phyloP scores from a whole-genome alignment of 2,888 invertebrate species.

The Epinotia demarniana region DNA sequence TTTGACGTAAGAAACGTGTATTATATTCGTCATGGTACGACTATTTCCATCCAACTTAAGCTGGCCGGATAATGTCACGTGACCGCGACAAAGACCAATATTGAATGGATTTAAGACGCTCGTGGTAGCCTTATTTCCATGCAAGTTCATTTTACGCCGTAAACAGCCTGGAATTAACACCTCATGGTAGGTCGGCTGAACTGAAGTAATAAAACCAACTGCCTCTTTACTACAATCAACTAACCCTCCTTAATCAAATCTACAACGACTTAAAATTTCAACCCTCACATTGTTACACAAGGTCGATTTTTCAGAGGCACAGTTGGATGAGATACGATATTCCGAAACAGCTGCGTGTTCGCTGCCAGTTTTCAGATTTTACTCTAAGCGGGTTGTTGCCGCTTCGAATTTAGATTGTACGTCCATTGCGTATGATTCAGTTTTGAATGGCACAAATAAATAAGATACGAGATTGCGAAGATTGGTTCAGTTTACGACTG shows the following conservation, averaged over 20 bases:
- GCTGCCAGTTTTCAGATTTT: slow-evolving; percentile 9
- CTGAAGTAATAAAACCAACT: slow-evolving; percentile 25
- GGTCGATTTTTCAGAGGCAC: background rate
- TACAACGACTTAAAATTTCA: background rate
- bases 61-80: too few species aligned
- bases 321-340: background rate
- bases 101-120: too few species aligned
- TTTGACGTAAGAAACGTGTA: too few species aligned
- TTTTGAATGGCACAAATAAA: background rate
- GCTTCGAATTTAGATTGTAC: background rate
- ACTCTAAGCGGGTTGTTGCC: background rate
- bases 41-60: too few species aligned
- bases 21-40: too few species aligned
- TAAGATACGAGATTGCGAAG: background rate
- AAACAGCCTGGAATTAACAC: too few species aligned
- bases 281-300: background rate
- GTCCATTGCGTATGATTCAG: background rate
- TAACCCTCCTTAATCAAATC: background rate
- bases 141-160: too few species aligned
- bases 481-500: background rate
- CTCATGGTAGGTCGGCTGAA: too few species aligned
- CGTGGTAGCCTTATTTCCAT: too few species aligned
- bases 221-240: background rate
- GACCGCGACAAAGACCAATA: too few species aligned
- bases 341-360: background rate